Percentiles rank a stretch among this genome's conserved stretches.
Conservation (phyloP, 2,888 invertebrate species). For the Habroteleia sp. region DNA sequence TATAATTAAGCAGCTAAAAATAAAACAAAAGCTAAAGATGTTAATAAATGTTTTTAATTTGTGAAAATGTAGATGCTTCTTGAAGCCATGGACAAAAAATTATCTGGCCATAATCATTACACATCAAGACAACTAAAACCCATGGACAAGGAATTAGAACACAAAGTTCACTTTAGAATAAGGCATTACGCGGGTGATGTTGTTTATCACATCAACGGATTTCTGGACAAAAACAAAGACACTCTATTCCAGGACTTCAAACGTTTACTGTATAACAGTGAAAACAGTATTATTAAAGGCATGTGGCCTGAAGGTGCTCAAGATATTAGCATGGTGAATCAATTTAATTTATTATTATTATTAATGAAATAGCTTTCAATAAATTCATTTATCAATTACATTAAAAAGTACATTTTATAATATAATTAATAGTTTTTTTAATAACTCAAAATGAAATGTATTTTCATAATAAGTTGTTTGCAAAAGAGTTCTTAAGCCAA, state of each 20-base stretch:
- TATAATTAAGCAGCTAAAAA: no score
- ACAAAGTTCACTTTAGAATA: conserved; percentile 90
- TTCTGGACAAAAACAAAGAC: conserved; percentile 98
- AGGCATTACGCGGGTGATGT: conserved; percentile 99
- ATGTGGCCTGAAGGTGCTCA: conserved; percentile 99
- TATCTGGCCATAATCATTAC: conserved; percentile 93
- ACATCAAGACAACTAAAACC: conserved; percentile 92
- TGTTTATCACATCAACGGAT: conserved; percentile 93
- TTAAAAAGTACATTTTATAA: no score
- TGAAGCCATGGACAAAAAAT: conserved; percentile 95
- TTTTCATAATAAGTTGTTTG: no score
- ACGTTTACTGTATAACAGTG: conserved; percentile 92
- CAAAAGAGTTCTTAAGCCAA: no score
- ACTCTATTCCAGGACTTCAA: conserved; percentile 98
- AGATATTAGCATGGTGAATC: conserved; percentile 89
- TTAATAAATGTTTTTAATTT: conserved; percentile 24
- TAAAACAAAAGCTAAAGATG: conserved; percentile 1
- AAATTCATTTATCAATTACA: no score
- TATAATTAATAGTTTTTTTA: no score
- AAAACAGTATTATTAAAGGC: conserved; percentile 87
- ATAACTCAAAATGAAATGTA: no score
- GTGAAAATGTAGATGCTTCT: conserved; percentile 86
- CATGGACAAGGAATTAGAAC: conserved; percentile 89
- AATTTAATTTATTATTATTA: conserved; percentile 1
- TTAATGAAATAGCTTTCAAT: no score